These are phyloP conservation scores for Gymnocheta viridis DNA, from an alignment of 2,888 invertebrate genomes.

Conservation along the genomic window DNA sequence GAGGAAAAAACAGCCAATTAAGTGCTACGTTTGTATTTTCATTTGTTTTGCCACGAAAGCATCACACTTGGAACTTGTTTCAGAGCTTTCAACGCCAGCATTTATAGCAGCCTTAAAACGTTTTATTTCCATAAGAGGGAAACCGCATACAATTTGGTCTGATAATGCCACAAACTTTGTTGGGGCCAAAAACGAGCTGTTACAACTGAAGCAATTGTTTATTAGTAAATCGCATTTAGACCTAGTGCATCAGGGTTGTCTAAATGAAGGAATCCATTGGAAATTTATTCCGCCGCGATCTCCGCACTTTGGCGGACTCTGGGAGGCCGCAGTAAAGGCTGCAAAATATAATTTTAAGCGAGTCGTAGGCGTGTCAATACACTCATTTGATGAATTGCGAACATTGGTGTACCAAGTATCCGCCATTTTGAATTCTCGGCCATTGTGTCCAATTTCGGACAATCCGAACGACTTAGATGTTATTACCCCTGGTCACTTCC, in stretches of 20 bases:
- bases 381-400: not conserved
- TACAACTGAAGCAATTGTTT: slow-evolving; percentile 36
- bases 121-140: slow-evolving; percentile 7
- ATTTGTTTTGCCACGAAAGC: slow-evolving; percentile 33
- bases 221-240: slow-evolving; percentile 12
- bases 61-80: slow-evolving; percentile 6
- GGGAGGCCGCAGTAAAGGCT: too few relatives aligned
- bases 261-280: not conserved
- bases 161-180: slow-evolving; percentile 54
- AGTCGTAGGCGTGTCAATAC: not conserved
- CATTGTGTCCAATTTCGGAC: not conserved
- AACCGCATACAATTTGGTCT: slow-evolving; percentile 50
- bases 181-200: slow-evolving; percentile 44
- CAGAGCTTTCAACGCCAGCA: not conserved
- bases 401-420: not conserved
- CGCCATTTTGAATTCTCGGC: slow-evolving; percentile 7
- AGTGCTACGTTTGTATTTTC: slow-evolving; percentile 41
- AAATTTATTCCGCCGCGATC: not conserved
- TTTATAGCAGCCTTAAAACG: slow-evolving; percentile 8
- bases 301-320: not conserved
- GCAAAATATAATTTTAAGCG: not conserved
- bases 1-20: too few relatives aligned
- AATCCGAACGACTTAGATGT: slow-evolving; percentile 51
- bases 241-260: not conserved
- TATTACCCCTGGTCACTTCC: slow-evolving; percentile 45